Conservation (phyloP, 2,888 invertebrate species). For the Thymelicus acteon region DNA sequence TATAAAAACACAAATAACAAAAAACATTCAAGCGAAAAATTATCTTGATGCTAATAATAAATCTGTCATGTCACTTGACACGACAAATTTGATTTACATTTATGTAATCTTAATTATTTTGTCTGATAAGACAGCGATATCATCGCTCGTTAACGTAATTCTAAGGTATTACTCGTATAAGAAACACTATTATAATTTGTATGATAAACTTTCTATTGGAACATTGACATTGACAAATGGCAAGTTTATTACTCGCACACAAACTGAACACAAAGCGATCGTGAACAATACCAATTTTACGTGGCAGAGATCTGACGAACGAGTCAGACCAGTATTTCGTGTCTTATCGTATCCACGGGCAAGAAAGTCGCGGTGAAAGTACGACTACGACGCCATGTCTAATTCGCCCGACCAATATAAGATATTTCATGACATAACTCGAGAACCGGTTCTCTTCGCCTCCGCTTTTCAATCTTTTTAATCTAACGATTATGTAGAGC, state of each 20-base stretch:
- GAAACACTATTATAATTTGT: slow-evolving; percentile 3
- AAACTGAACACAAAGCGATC: slow-evolving; percentile 55
- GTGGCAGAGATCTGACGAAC: slow-evolving; percentile 67
- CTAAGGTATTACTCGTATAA: neutral
- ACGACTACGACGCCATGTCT: slow-evolving; percentile 64
- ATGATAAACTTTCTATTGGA: slow-evolving; percentile 51
- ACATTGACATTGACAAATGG: slow-evolving; percentile 59
- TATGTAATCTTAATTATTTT: slow-evolving; percentile 6
- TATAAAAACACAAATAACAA: neutral
- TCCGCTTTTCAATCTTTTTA: slow-evolving; percentile 55
- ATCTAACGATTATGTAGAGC: slow-evolving; percentile 59
- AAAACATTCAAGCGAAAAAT: neutral
- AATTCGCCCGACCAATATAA: slow-evolving; percentile 71
- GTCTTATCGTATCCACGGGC: slow-evolving; percentile 50
- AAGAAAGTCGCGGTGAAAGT: slow-evolving; percentile 81
- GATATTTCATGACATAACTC: slow-evolving; percentile 75
- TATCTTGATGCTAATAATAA: slow-evolving; percentile 7
- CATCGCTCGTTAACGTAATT: neutral
- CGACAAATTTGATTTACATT: slow-evolving; percentile 11
- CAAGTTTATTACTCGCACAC: slow-evolving; percentile 49
- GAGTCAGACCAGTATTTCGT: slow-evolving; percentile 64
- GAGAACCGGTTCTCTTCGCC: slow-evolving; percentile 65
- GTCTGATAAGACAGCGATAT: neutral
- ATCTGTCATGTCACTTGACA: slow-evolving; percentile 14
- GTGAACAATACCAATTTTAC: slow-evolving; percentile 60